Evolutionary conservation across 2,113 vertebrate genomes (phyloP), one percentile per base, ranked within the genome.

Genomic region (Festucalex cinctus): DNA sequence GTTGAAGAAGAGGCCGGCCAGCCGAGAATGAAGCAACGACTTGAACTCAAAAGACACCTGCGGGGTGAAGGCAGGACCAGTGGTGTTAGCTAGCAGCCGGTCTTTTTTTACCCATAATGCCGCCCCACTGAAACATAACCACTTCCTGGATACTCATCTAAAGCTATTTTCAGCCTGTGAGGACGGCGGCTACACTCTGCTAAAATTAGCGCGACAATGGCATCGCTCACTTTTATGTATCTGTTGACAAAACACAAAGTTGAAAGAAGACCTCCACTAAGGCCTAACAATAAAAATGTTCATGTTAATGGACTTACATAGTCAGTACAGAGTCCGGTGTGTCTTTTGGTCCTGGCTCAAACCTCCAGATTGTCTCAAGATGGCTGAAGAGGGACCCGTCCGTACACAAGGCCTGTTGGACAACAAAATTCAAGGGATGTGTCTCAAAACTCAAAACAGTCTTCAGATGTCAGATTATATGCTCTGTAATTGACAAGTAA

Each of bases 11-110:
- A 93, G 5, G 1, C 70, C 68, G 22, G 89, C 91, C 12, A 94
- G 70, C 12, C 90, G 92, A 71, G 91, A 91, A 83, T 94, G 93
- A 41, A 94, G 80, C 9, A 89, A 62, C 7, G 92, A 94, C 62
- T 81, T 92, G 82, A 94, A 93, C 82, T 93, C 93, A 82, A 94
- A 94, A 0, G 90, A 90, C 43, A 94, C 91, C 93, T 94, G 28
- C 1, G 80, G 48, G 6, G 8, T 22, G 32, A 63, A 63, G 39
- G 26, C 5, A 57, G 54, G 39, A 43, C n/a, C 10, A 41, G 37
- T 16, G 10, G 2, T 16, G 13, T 62, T 16, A 26, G 6, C 8
- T 59, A 16, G 17, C 14, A 19, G 9, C 36, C 0, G 10, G 9
- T 56, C 8, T 62, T 60, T 41, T 41, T 24, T 37, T 4, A 60